Evolutionary conservation across 2,113 vertebrate genomes (phyloP), one percentile per base, ranked within the genome.

Genomic region (Maccullochella peelii): DNA sequence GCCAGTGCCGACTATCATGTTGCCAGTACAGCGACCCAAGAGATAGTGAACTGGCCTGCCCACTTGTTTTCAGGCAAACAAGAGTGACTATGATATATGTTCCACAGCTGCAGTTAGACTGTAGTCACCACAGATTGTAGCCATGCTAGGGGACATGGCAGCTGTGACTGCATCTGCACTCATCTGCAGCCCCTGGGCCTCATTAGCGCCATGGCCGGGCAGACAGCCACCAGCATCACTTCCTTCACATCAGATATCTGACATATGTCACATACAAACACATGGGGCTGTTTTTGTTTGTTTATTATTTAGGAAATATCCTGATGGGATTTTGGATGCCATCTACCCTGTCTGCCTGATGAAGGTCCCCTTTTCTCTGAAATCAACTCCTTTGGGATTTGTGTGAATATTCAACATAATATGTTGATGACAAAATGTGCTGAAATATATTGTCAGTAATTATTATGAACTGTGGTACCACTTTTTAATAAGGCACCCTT

Each of bases 121-220:
- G 23, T 36, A 73, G 36, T 59, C 54, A 57, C 55, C 55, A 44
- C 54, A 23, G 71, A 16, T 36, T 21, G 25, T 21, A 59, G 55
- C 55, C 15, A 18, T 12, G 71, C 33, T 40, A 23, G 23, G 33
- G 69, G 36, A 72, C 52, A 57, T 16, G 52, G 33, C 72, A 73
- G 55, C 27, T 73, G 55, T 47, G 72, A 61, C 20, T 42, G 1
- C 55, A 59, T 58, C 71, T 73, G 71, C 36, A 59, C 55, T 58
- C 6, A 1, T 61, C 40, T 73, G 72, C 16, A 20, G 20, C 72
- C 72, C 40, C 18, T 11, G 55, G 72, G 40, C 61, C 55, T 73
- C 55, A 47, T 73, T 73, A 73, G 55, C 9, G 4, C n/a, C 15
- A 44, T 5, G 15, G 54, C 49, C 12, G 4, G 49, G 68, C 68